Conservation (phyloP, 2,888 invertebrate species). For the Parapristionchus giblindavisi region DNA sequence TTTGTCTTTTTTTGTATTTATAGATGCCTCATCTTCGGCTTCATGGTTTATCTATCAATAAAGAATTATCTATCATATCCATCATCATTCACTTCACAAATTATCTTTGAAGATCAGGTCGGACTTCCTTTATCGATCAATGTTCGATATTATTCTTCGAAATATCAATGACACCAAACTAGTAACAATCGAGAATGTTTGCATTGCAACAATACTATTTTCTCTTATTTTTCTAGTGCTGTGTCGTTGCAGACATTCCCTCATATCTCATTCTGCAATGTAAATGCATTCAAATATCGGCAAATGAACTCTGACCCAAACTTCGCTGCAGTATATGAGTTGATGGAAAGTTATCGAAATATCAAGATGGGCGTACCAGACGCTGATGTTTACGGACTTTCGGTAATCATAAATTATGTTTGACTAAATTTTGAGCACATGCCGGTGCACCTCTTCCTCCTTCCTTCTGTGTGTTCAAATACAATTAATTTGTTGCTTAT, state of each 20-base stretch:
- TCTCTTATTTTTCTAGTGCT: neutral
- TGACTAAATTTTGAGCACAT: too few species aligned
- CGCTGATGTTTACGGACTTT: neutral
- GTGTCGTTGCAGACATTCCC: neutral
- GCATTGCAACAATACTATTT: neutral
- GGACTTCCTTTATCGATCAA: neutral
- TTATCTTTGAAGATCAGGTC: conserved; percentile 22
- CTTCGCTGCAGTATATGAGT: neutral
- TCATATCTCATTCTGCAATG: conserved; percentile 17
- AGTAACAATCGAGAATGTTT: too few species aligned
- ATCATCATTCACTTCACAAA: conserved; percentile 1
- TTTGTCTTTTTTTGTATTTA: too few species aligned
- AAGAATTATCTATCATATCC: conserved; percentile 14
- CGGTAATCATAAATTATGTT: neutral
- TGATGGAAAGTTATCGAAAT: neutral
- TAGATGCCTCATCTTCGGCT: conserved; percentile 8
- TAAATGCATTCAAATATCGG: conserved; percentile 20
- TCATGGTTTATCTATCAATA: conserved; percentile 10
- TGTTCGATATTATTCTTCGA: too few species aligned
- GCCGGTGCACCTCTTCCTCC: too few species aligned
- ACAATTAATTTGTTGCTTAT: too few species aligned
- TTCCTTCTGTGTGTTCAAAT: too few species aligned
- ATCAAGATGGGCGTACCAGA: neutral
- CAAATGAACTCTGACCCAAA: neutral
- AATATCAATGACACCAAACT: too few species aligned